Conservation (phyloP, 2,113 vertebrate species). For the Marmota flaviventris region DNA sequence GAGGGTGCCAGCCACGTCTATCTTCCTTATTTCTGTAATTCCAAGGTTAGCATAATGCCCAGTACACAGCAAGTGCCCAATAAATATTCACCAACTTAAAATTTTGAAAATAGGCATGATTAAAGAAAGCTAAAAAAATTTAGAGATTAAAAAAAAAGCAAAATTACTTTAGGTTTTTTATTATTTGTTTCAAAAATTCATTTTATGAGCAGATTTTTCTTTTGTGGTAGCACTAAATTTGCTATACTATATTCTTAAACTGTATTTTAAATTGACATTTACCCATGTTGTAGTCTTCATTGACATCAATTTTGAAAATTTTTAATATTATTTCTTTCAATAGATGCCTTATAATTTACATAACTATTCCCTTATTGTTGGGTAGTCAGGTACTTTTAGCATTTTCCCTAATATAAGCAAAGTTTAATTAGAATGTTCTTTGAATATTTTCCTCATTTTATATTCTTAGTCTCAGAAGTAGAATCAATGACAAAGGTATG, state of each 20-base stretch:
- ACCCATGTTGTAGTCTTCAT: background rate
- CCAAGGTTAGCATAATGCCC: background rate
- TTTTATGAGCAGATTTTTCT: background rate
- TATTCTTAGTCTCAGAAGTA: background rate
- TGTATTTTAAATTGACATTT: constrained; percentile 39
- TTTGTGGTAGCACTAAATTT: constrained; percentile 13
- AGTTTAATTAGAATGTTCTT: background rate
- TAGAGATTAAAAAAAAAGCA: background rate
- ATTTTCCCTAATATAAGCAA: constrained; percentile 48
- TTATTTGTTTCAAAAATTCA: constrained; percentile 30
- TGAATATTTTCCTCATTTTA: background rate
- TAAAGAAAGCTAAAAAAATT: background rate
- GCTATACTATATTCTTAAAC: background rate
- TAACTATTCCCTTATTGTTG: background rate
- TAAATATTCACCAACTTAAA: background rate
- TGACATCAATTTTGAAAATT: constrained; percentile 22
- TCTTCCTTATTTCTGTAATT: background rate
- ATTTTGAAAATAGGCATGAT: background rate
- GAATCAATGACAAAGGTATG: constrained; percentile 7
- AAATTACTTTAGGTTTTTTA: background rate
- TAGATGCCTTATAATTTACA: background rate
- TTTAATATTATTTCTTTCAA: constrained; percentile 7
- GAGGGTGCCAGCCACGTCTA: fast-evolving
- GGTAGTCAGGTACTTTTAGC: background rate
- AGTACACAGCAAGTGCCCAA: background rate